Base-by-base conservation (phyloP, 2,888 invertebrate genomes). In the Papilio protenor region DNA sequence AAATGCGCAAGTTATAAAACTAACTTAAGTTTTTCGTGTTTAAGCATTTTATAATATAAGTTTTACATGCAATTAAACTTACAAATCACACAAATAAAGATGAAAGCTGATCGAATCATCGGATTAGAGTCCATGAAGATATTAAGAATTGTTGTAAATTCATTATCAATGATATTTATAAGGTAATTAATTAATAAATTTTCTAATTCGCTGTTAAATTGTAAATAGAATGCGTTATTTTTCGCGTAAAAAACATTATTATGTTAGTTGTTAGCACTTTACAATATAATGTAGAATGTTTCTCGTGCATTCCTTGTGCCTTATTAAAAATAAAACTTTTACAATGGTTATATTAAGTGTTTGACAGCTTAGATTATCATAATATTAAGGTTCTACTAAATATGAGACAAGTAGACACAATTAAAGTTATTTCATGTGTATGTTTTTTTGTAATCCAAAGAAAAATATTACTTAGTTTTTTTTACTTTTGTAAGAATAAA, bases 251-350 rank as follows among this genome's bases (percentile, higher is more conserved):
- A 61, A 61, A 2, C 2, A 23, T 59, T 33, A 61, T 14, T 64
- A 64, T 40, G 2, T 33, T 16, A 64, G 33, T 64, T 40, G 10
- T 66, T 40, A 66, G 10, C 1, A n/a, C 11, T n/a, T 66, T 40
- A 40, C 18, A 66, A 40, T 40, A 2, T n/a, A 33, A 14, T 27
- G n/a, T 40, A 66, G 18, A 64, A 66, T 1, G 23, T 57, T 88
- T 87, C 87, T 89, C 83, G 90, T 90, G 94, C 94, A 94, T 94
- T 94, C 94, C 91, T 86, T 86, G 94, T 94, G 94, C 94, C 94
- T 94, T 94, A 92, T 85, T 85, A 74, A 8, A 47, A 69, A 47
- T 0, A 70, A 83, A 79, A 77, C 59, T 73, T 69, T 47, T 23
- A 47, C 8, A 33, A 11, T 66, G 10, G 11, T 66, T 40, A 55